A percentile compares a stretch with the other conserved stretches of the same genome.
These are phyloP conservation scores for Parotocinclus haroldoi DNA, from an alignment of 2,797 vertebrate species.

Conservation along the genomic window DNA sequence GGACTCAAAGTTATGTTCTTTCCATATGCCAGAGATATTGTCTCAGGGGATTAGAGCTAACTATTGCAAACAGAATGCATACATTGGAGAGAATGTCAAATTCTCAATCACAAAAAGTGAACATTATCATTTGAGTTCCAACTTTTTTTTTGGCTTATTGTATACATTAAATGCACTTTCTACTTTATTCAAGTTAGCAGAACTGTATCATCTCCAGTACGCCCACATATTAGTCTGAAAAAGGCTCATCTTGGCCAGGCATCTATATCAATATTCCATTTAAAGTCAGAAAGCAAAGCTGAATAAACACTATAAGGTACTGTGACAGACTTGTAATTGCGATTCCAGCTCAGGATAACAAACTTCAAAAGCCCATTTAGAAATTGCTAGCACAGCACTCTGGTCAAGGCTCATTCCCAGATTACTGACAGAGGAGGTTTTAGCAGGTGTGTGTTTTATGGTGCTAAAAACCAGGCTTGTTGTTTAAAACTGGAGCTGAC, in stretches of 20 bases:
- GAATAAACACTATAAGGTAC: constrained; percentile 31
- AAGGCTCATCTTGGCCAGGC: constrained; percentile 12
- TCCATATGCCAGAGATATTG: constrained; percentile 19
- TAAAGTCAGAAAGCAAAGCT: constrained; percentile 31
- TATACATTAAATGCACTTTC: too few species aligned
- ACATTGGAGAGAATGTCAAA: constrained; percentile 9
- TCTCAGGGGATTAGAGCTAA: constrained; percentile 25
- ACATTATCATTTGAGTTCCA: too few species aligned
- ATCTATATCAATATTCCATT: constrained; percentile 33
- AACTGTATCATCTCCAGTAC: neutral
- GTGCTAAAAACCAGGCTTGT: neutral
- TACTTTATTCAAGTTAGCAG: too few species aligned
- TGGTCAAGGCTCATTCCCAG: constrained; percentile 2
- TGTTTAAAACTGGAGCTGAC: neutral
- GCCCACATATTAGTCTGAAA: too few species aligned
- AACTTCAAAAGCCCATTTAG: constrained; percentile 1
- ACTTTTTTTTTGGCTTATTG: too few species aligned
- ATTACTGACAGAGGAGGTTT: constrained; percentile 8
- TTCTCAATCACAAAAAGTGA: neutral
- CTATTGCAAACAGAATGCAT: constrained; percentile 16
- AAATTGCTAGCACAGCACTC: neutral
- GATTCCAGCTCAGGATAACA: constrained; percentile 8
- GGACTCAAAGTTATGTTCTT: constrained; percentile 37
- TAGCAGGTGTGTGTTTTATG: constrained; percentile 14
- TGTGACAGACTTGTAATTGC: constrained; percentile 28